Base-by-base conservation (phyloP, 1,140 invertebrate genomes). In the Lysiphlebus fabarum region DNA sequence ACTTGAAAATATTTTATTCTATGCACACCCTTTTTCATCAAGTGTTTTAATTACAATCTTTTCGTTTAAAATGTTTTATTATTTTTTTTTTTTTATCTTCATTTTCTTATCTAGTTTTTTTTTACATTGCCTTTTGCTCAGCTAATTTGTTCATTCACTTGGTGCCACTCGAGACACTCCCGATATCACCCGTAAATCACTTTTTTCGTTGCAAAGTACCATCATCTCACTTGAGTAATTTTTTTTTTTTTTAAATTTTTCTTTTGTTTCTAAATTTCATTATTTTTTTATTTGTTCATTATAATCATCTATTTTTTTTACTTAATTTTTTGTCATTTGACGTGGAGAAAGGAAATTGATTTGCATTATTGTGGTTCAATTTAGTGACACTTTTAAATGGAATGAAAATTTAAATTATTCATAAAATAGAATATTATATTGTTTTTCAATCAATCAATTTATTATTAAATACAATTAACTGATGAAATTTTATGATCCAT, bases 91-190 rank as follows among this genome's bases (percentile, higher is more conserved):
- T 54, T 37, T 10, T 45, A 34, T 49, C 9, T 50, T 34, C 49
- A 14, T 34, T 47, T 55, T 48, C 47, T 56, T 41, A 17, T 11
- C 38, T 34, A 6, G 49, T 9, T 26, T 4, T 26, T 26, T 26
- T 26, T 26, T 26, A 26, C 17, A 26, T 26, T 26, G 17, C 17
- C 17, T 26, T 26, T 26, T 26, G 17, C 17, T 26, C 17, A 34
- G 44, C 58, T 60, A 60, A 60, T 60, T 60, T 43, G 58, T 55
- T 55, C 58, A 60, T 60, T 60, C 51, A 60, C 33, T 55, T 17
- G 51, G 34, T 34, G 37, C 42, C 47, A 48, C 53, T 50, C 45
- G 50, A 40, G 53, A 43, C 53, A 37, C 53, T 54, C 17, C 17
- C 58, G 44, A 60, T 60, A 41, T 7, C 47, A 26, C 53, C 26